phyloP scores from a whole-genome alignment of 2,888 invertebrate genomes.

The Lamproptera curius region DNA sequence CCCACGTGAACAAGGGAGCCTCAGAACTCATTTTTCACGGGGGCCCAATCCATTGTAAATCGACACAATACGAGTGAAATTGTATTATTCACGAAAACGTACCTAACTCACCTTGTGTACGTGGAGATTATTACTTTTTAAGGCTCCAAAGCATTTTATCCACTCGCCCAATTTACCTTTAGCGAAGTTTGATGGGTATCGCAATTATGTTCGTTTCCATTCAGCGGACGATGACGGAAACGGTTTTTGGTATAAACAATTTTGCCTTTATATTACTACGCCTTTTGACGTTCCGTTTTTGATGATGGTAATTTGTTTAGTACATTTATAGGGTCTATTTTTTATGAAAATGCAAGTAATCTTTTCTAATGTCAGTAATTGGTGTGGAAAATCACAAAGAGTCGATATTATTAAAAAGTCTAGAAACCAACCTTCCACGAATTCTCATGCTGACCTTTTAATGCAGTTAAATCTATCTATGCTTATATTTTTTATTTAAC shows the following conservation, averaged over 20 bases:
- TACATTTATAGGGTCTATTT: too few species aligned
- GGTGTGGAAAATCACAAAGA: constrained; percentile 14
- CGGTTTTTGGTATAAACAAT: background rate
- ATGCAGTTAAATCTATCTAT: too few species aligned
- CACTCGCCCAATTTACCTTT: constrained; percentile 26
- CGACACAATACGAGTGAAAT: constrained; percentile 47
- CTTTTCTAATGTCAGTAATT: background rate
- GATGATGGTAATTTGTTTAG: too few species aligned
- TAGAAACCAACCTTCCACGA: too few species aligned
- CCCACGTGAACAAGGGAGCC: constrained; percentile 34
- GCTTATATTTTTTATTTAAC: too few species aligned
- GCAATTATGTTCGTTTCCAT: constrained; percentile 1
- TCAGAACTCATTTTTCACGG: constrained; percentile 35
- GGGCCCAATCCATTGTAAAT: constrained; percentile 43
- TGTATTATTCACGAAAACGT: constrained; percentile 44
- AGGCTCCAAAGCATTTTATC: constrained; percentile 31
- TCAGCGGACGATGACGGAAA: background rate
- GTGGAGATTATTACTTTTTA: constrained; percentile 38
- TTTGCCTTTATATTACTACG: too few species aligned
- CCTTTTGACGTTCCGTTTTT: too few species aligned
- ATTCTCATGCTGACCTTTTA: too few species aligned
- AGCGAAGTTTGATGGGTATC: constrained; percentile 20
- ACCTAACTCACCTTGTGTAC: constrained; percentile 34
- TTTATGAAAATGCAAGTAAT: too few species aligned
- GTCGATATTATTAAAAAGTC: too few species aligned